A percentile compares a stretch with the other conserved stretches of the same genome.
Evolutionary conservation across 2,797 vertebrate species (phyloP).

Genomic region (Synaphobranchus kaupii): DNA sequence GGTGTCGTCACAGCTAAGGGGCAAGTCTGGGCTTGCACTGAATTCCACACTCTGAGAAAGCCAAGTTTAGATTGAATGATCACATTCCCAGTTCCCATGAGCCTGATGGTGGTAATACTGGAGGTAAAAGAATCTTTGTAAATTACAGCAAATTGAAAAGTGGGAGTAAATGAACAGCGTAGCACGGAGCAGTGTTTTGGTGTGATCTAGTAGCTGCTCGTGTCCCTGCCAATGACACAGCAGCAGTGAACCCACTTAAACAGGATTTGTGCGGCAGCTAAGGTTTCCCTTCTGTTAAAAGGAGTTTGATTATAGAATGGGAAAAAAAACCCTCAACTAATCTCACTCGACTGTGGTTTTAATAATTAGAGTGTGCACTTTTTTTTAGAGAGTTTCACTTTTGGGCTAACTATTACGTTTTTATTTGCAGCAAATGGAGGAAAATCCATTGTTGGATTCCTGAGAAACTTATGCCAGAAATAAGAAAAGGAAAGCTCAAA

Average conservation of each 20-base stretch:
- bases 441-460: background rate
- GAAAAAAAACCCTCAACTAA: background rate
- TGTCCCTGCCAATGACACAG: background rate
- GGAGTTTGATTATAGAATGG: background rate
- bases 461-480: background rate
- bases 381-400: background rate
- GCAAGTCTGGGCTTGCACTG: background rate
- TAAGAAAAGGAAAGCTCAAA: background rate
- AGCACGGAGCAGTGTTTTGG: background rate
- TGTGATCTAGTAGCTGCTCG: background rate
- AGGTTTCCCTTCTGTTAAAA: background rate
- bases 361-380: background rate
- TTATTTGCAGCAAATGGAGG: background rate
- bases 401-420: background rate
- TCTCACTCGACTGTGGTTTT: background rate
- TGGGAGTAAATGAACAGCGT: background rate
- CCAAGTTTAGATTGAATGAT: background rate
- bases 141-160: background rate
- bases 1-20: background rate
- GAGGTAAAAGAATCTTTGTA: background rate
- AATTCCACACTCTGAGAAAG: background rate
- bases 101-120: background rate
- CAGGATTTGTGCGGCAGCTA: background rate
- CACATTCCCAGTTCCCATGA: background rate
- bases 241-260: background rate